Percentiles rank a stretch among this genome's conserved stretches.
These are phyloP conservation scores for Lagodon rhomboides DNA, from an alignment of 2,797 vertebrate genomes.

Conservation along the genomic window DNA sequence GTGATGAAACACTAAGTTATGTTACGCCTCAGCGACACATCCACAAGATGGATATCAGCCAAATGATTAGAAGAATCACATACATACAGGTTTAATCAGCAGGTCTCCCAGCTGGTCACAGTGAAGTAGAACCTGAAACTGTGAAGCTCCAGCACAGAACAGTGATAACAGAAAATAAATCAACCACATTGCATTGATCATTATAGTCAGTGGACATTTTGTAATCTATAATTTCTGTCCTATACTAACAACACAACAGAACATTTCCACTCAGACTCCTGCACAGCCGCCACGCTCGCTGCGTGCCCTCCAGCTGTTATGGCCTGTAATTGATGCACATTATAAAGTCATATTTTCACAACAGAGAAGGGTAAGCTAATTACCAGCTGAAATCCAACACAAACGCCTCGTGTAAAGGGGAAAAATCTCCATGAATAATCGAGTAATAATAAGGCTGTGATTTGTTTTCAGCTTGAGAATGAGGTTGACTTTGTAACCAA, in stretches of 20 bases:
- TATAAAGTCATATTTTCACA: constrained; percentile 52
- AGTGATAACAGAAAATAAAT: not conserved
- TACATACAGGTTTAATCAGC: too few species aligned
- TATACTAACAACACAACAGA: not conserved
- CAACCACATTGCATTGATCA: not conserved
- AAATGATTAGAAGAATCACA: not conserved
- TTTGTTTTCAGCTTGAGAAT: constrained; percentile 10
- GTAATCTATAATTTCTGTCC: constrained; percentile 27
- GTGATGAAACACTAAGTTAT: not conserved
- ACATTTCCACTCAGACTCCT: constrained; percentile 11
- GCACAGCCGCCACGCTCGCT: constrained; percentile 15
- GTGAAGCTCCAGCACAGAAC: not conserved
- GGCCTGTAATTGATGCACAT: constrained; percentile 52
- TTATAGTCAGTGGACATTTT: constrained; percentile 1
- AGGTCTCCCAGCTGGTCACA: too few species aligned
- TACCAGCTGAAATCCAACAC: constrained; percentile 32
- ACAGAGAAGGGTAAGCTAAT: constrained; percentile 39
- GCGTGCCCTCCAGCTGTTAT: constrained; percentile 39
- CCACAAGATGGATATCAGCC: not conserved
- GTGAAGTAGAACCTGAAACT: not conserved
- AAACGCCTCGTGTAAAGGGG: constrained; percentile 24
- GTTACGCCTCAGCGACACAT: not conserved
- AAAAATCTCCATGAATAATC: constrained; percentile 45
- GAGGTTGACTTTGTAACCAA: not conserved
- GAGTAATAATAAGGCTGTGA: constrained; percentile 20